phyloP scores from a whole-genome alignment of 2,113 vertebrate genomes.

The Oreochromis tanganicae region DNA sequence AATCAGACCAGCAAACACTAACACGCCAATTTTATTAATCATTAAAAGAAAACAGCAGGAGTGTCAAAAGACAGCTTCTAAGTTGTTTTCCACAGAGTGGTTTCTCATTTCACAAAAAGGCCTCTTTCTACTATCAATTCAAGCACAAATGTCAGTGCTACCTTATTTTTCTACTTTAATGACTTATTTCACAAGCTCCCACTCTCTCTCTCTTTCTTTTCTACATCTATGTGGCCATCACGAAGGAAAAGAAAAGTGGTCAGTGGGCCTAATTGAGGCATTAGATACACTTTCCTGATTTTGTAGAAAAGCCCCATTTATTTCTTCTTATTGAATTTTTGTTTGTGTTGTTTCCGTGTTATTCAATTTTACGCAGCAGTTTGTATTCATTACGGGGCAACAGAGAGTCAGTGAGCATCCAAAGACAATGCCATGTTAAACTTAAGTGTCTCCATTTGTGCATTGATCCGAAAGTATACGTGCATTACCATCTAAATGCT shows the following conservation, averaged over 20 bases:
- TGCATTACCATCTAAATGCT: slow-evolving; percentile 29
- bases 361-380: slow-evolving; percentile 57
- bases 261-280: slow-evolving; percentile 56
- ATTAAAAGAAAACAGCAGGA: not conserved
- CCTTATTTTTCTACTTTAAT: not conserved
- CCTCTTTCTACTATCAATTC: not conserved
- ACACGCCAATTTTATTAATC: not conserved
- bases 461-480: slow-evolving; percentile 4
- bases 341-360: slow-evolving; percentile 49
- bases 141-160: not conserved
- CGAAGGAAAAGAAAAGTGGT: slow-evolving; percentile 24
- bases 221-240: slow-evolving; percentile 6
- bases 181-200: not conserved
- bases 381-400: slow-evolving; percentile 56
- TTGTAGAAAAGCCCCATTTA: slow-evolving; percentile 59
- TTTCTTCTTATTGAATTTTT: slow-evolving; percentile 59
- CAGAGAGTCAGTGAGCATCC: slow-evolving; percentile 11
- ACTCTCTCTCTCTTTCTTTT: not conserved
- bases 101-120: not conserved
- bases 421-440: slow-evolving; percentile 1
- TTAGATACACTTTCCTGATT: slow-evolving; percentile 55
- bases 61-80: not conserved
- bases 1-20: not conserved
- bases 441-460: slow-evolving; percentile 4
- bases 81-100: not conserved